phyloP scores from a whole-genome alignment of 2,888 invertebrate species.

The Ennomos quercinarius region DNA sequence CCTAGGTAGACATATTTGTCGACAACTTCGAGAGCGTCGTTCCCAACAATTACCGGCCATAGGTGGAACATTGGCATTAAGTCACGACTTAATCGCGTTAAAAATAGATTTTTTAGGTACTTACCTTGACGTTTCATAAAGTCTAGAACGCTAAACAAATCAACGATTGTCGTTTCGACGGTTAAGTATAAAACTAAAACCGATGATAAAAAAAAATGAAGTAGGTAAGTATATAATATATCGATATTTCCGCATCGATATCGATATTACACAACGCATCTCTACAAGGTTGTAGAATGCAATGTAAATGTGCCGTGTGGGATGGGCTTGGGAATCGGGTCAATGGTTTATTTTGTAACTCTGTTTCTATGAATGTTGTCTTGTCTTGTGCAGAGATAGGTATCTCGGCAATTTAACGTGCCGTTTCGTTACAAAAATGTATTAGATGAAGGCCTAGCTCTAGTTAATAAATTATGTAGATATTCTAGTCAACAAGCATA shows the following conservation, averaged over 20 bases:
- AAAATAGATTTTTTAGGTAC: too few relatives aligned
- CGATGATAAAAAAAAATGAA: too few relatives aligned
- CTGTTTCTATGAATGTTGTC: slow-evolving; percentile 28
- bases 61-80: too few relatives aligned
- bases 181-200: too few relatives aligned
- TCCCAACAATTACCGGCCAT: too few relatives aligned
- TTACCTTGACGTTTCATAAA: too few relatives aligned
- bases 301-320: slow-evolving; percentile 49
- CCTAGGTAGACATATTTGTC: too few relatives aligned
- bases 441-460: background rate
- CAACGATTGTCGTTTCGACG: too few relatives aligned
- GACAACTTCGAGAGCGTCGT: too few relatives aligned
- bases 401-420: slow-evolving; percentile 21
- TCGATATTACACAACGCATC: slow-evolving; percentile 7
- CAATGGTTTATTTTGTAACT: slow-evolving; percentile 43
- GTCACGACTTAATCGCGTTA: too few relatives aligned
- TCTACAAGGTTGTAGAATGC: slow-evolving; percentile 48
- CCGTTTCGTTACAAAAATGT: slow-evolving; percentile 1
- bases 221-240: background rate
- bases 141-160: too few relatives aligned
- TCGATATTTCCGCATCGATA: background rate
- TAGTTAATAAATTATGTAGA: background rate
- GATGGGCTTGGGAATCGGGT: slow-evolving; percentile 60
- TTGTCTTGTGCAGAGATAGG: slow-evolving; percentile 13
- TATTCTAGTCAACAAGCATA: too few relatives aligned